Conservation (phyloP, 2,888 invertebrate genomes). For the Tromatobia lineatoria region DNA sequence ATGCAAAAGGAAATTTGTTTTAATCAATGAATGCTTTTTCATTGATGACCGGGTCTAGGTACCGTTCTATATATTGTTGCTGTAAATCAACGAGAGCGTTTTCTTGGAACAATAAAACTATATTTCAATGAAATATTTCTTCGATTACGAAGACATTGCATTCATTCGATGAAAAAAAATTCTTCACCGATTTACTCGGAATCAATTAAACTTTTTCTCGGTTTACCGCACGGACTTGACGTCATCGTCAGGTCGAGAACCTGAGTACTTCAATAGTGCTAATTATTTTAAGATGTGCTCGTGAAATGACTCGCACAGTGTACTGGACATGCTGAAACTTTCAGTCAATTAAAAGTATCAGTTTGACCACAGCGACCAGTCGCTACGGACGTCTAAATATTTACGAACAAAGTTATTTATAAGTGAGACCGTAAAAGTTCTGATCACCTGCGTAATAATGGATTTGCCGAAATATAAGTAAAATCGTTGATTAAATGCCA, state of each 20-base stretch:
- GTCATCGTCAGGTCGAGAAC: neutral
- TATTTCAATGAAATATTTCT: too few species aligned
- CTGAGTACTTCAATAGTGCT: conserved; percentile 41
- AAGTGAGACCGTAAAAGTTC: neutral
- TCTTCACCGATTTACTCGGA: too few species aligned
- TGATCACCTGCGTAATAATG: neutral
- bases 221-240: neutral
- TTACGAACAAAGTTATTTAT: conserved; percentile 3
- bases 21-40: too few species aligned
- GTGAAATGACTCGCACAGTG: neutral
- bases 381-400: neutral
- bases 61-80: too few species aligned
- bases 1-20: too few species aligned
- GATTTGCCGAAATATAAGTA: neutral
- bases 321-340: conserved; percentile 2
- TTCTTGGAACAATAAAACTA: too few species aligned
- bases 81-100: too few species aligned
- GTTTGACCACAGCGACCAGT: conserved; percentile 3
- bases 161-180: too few species aligned
- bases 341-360: conserved; percentile 10
- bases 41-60: too few species aligned
- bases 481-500: neutral
- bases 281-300: conserved; percentile 55
- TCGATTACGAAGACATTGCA: too few species aligned
- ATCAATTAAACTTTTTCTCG: too few species aligned